Evolutionary conservation across 2,888 invertebrate species (phyloP), one percentile per base, ranked within the genome.

Genomic region (Agapostemon virescens): DNA sequence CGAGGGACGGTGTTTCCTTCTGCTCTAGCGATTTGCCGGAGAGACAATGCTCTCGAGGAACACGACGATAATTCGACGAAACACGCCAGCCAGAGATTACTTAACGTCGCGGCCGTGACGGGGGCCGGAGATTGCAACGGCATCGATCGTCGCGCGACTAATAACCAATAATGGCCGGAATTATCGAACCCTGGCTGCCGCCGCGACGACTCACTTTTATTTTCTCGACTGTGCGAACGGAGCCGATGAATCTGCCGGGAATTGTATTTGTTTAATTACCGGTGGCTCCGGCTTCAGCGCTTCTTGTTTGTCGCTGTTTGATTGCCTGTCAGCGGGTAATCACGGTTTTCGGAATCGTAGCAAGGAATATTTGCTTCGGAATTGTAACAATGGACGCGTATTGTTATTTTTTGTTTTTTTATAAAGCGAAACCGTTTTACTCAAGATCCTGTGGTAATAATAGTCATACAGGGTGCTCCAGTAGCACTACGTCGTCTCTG

Each of bases 21-120:
- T 49, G 45, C 26, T 40, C 23, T 52, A 61, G 55, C 79, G 55
- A 79, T 79, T 64, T 55, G 17, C 55, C 69, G 5, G 49, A 15
- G 61, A 72, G 61, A 72, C 78, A 69, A 55, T 72, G 20, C n/a
- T 69, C 45, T 45, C 13, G 30, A 38, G 70, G 38, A 63, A 72
- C 55, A 26, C 30, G 55, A 15, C 58, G 69, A 79, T 64, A 78
- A 72, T 79, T 23, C n/a, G 45, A 70, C 55, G 63, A 42, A 20
- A 33, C 26, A 15, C 20, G 49, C 33, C 33, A 61, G 61, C 61
- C 61, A 61, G 61, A 55, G 40, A 71, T 71, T 67, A 77, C 38
- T 61, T 36, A 58, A 79, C 49, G 58, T 40, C 36, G 33, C 33
- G 33, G 49, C 20, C 55, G 55, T 55, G 55, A 26, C 36, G 26